Base-by-base conservation (phyloP, 1,140 invertebrate species). In the Anastrepha obliqua region DNA sequence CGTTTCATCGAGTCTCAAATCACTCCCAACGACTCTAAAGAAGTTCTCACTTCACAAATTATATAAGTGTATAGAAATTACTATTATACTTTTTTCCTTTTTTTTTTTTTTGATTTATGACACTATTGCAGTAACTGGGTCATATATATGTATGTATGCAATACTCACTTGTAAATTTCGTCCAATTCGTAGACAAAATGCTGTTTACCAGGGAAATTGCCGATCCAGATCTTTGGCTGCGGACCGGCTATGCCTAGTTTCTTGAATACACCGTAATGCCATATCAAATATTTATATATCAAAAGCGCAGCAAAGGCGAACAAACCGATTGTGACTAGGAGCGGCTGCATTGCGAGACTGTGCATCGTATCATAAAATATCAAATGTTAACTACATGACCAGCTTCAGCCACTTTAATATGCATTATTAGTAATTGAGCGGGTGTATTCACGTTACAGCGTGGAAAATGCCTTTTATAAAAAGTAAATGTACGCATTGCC, bases 201-300 rank as follows among this genome's bases (percentile, higher is more conserved):
- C 67, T 89, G 88, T 55, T 89, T 90, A 17, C 94, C 94, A 78
- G 95, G 95, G 90, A 95, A 91, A 7, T 89, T 93, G 13, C 93
- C 93, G 13, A 92, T 88, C 6, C 94, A n/a, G 0, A 90, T 88
- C 1, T 89, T 60, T 0, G 93, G 93, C n/a, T 90, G 89, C 7
- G 92, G 93, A 15, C 91, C 91, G n/a, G 89, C 51, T 15, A 94
- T 42, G 4, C 92, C 91, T 3, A 91, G 88, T 55, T 89, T 89
- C 6, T 86, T 86, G 93, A 93, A 94, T 87, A 91, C 92, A 55
- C 90, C 90, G 88, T 93, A 93, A 87, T 93, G 90, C 90, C 91
- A 91, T 62, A 91, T 93, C 17, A 93, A 89, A 85, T 93, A 94
- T n/a, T 87, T 87, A 15, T 87, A 62, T 13, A 87, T 51, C n/a